phyloP scores from a whole-genome alignment of 2,888 invertebrate genomes.

The Polyommatus iphigenia region DNA sequence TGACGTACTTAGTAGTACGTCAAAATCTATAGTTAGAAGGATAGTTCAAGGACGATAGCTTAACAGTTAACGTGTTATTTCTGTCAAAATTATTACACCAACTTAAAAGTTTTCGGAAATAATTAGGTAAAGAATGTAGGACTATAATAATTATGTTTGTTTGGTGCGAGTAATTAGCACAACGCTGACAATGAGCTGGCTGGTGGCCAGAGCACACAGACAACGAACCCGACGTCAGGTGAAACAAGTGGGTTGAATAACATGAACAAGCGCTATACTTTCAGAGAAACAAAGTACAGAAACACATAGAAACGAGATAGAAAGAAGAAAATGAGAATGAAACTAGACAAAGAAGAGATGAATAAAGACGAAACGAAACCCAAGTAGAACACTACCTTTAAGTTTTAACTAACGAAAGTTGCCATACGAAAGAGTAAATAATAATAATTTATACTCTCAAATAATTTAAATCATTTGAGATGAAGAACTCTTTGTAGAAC shows the following conservation, averaged over 20 bases:
- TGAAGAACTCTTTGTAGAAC: too few relatives aligned
- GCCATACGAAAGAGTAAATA: not conserved
- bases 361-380: too few relatives aligned
- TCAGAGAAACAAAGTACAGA: not conserved
- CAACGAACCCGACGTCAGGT: not conserved
- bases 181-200: conserved; percentile 26
- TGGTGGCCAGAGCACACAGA: not conserved
- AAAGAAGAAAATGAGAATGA: too few relatives aligned
- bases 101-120: not conserved
- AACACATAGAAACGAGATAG: not conserved
- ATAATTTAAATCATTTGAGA: too few relatives aligned
- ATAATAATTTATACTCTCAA: too few relatives aligned
- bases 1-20: too few relatives aligned
- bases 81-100: not conserved
- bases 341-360: too few relatives aligned
- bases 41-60: not conserved
- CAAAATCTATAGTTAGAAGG: too few relatives aligned
- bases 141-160: not conserved
- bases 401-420: too few relatives aligned
- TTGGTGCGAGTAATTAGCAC: not conserved
- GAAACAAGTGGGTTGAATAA: not conserved
- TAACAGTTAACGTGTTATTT: not conserved
- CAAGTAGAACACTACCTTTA: too few relatives aligned
- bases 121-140: not conserved
- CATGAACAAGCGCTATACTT: not conserved